Percentiles rank a stretch among this genome's conserved stretches.
phyloP scores from a whole-genome alignment of 2,797 vertebrate species.

The Propithecus perrieri region DNA sequence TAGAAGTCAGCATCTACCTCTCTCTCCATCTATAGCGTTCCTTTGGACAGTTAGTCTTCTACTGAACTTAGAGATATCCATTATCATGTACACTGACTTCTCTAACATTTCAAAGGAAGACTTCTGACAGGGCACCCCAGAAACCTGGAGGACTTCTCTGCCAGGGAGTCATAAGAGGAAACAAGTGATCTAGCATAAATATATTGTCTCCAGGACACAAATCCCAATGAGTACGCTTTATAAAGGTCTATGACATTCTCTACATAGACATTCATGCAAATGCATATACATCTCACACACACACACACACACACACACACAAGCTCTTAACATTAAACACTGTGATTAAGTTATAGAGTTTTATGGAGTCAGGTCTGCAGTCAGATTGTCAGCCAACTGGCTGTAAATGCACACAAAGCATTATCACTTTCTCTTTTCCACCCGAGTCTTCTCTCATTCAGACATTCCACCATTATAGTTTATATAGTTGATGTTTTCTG shows the following conservation, averaged over 20 bases:
- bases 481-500: not conserved
- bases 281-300: rapidly evolving
- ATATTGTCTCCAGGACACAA: not conserved
- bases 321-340: not conserved
- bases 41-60: not conserved
- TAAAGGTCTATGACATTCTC: not conserved
- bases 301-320: too few species aligned
- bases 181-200: not conserved
- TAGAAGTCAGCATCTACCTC: not conserved
- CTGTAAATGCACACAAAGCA: not conserved
- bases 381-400: not conserved
- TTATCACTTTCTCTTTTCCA: not conserved
- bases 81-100: not conserved
- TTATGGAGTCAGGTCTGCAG: not conserved
- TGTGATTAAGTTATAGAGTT: not conserved
- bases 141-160: not conserved
- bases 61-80: not conserved
- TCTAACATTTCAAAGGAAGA: not conserved
- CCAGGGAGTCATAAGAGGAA: not conserved
- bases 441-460: not conserved
- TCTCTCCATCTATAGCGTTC: not conserved
- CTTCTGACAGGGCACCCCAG: not conserved
- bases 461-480: not conserved
- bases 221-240: not conserved
- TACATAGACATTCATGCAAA: not conserved